These are phyloP conservation scores for Paelopatides confundens DNA, from an alignment of 53 echinoderm and acorn worm species.

Conservation along the genomic window DNA sequence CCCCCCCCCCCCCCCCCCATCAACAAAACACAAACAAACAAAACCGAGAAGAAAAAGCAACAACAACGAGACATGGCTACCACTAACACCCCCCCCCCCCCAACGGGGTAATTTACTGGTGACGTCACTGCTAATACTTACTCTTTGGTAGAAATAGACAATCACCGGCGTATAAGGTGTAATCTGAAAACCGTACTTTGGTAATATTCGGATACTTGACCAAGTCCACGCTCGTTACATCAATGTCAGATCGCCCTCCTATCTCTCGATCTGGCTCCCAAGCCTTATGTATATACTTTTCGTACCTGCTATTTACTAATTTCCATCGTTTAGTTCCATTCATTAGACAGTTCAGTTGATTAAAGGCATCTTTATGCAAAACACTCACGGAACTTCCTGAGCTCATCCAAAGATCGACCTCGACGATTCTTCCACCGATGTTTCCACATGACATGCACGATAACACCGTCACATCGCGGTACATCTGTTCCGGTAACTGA, in stretches of 20 bases:
- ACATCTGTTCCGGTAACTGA: conserved; percentile 62
- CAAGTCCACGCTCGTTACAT: conserved; percentile 59
- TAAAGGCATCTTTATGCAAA: conserved; percentile 77
- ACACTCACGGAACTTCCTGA: conserved; percentile 69
- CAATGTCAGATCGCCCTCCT: conserved; percentile 67
- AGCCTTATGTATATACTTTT: conserved; percentile 64
- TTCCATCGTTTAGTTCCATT: conserved; percentile 81
- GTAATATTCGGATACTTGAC: conserved; percentile 64
- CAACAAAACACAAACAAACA: too few species aligned
- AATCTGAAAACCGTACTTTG: conserved; percentile 66
- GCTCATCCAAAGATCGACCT: conserved; percentile 81
- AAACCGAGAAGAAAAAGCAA: too few species aligned
- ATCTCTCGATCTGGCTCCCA: conserved; percentile 63
- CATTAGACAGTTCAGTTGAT: conserved; percentile 74
- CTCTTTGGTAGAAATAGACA: conserved; percentile 73
- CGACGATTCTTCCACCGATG: conserved; percentile 59
- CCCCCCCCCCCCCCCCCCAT: too few species aligned
- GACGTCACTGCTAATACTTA: conserved; percentile 2
- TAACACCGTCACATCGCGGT: conserved; percentile 46
- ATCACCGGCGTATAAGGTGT: conserved; percentile 72
- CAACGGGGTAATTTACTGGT: not conserved
- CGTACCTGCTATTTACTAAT: conserved; percentile 65
- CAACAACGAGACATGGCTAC: too few species aligned
- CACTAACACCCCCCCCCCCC: not conserved
- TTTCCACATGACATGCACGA: conserved; percentile 72